These are phyloP conservation scores for Cryptus viduatorius DNA, from an alignment of 2,888 invertebrate species.

Conservation along the genomic window DNA sequence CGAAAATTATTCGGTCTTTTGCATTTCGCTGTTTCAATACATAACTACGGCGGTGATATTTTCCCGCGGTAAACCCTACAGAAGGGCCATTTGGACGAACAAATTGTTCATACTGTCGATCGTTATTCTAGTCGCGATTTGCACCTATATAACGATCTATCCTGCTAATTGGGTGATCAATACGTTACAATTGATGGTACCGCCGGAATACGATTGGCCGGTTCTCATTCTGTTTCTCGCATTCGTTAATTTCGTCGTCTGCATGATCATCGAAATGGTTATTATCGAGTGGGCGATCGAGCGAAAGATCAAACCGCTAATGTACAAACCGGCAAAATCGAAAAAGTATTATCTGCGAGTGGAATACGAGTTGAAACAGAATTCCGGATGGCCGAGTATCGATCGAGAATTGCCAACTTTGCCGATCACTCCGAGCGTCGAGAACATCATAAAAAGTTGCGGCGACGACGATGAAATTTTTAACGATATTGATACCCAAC, in stretches of 20 bases:
- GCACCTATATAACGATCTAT: conserved; percentile 85
- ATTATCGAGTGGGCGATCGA: conserved; percentile 88
- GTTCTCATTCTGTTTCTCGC: conserved; percentile 82
- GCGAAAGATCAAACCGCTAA: conserved; percentile 86
- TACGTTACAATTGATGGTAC: conserved; percentile 81
- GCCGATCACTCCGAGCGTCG: conserved; percentile 76
- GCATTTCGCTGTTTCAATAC: conserved; percentile 89
- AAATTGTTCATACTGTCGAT: conserved; percentile 86
- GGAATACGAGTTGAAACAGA: conserved; percentile 86
- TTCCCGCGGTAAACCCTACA: conserved; percentile 89
- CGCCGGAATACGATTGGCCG: conserved; percentile 84
- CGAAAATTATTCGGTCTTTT: conserved; percentile 89
- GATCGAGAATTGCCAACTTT: conserved; percentile 75
- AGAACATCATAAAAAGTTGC: conserved; percentile 75
- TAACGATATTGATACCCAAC: conserved; percentile 23
- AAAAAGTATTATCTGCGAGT: conserved; percentile 88
- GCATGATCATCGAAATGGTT: conserved; percentile 87
- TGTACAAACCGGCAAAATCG: conserved; percentile 86
- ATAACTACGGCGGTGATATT: conserved; percentile 88
- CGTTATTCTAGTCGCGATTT: conserved; percentile 85
- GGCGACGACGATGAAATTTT: conserved; percentile 63
- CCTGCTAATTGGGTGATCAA: conserved; percentile 85
- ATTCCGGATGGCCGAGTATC: conserved; percentile 89
- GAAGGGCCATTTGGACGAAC: conserved; percentile 88
- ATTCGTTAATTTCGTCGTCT: conserved; percentile 86